phyloP scores from a whole-genome alignment of 2,113 vertebrate species.

The Phylloscopus whistleri region DNA sequence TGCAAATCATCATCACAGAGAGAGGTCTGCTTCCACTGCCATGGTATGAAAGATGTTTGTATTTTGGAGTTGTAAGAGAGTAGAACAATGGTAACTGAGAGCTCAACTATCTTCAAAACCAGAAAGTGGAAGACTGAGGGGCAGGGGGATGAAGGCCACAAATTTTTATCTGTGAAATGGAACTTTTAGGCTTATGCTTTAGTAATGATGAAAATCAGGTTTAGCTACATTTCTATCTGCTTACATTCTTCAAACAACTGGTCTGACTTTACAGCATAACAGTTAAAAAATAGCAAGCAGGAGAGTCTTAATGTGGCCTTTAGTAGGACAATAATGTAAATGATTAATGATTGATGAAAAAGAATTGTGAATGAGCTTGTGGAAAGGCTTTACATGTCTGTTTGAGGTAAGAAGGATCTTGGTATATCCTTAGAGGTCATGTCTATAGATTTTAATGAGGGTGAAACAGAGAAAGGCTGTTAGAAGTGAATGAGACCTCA shows the following conservation, averaged over 20 bases:
- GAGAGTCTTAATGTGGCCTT: neutral
- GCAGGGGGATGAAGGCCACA: neutral
- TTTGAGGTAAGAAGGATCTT: neutral
- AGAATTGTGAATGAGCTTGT: neutral
- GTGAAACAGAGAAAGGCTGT: neutral
- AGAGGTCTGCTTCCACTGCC: neutral
- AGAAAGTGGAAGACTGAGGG: neutral
- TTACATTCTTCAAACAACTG: neutral
- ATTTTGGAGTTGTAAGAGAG: neutral
- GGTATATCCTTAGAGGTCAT: neutral
- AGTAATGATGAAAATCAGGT: conserved; percentile 44
- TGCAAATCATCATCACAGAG: neutral
- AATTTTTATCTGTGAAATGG: neutral
- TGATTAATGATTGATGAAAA: neutral
- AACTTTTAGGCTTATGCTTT: neutral
- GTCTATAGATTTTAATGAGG: neutral
- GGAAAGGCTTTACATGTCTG: neutral
- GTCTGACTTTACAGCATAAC: neutral
- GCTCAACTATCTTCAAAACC: neutral
- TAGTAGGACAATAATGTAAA: neutral
- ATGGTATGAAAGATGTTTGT: neutral
- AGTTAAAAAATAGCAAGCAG: neutral
- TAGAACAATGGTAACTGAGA: neutral
- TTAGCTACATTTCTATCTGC: conserved; percentile 21
- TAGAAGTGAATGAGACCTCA: neutral